Conservation (phyloP, 2,113 vertebrate species). For the Campylomormyrus numenius region DNA sequence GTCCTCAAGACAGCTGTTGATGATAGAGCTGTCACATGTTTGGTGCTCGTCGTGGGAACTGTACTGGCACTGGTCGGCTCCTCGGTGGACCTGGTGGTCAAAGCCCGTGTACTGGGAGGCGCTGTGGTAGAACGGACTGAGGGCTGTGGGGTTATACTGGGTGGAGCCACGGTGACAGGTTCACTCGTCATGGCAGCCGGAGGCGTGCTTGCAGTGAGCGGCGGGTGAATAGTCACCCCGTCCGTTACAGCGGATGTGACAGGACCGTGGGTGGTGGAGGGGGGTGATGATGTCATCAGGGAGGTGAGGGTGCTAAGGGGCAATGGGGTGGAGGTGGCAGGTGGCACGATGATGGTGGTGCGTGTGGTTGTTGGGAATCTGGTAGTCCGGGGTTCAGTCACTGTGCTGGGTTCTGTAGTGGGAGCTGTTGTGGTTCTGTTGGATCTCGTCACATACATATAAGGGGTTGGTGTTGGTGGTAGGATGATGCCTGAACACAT, state of each 20-base stretch:
- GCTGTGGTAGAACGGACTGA: constrained; percentile 3
- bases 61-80: constrained; percentile 19
- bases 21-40: constrained; percentile 5
- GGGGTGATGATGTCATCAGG: not conserved
- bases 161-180: constrained; percentile 26
- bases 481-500: constrained; percentile 61
- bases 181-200: constrained; percentile 1
- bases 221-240: not conserved
- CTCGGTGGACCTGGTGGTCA: not conserved
- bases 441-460: constrained; percentile 58
- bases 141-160: constrained; percentile 21
- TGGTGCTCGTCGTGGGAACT: not conserved
- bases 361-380: not conserved
- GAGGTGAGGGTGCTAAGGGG: not conserved
- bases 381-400: not conserved
- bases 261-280: not conserved
- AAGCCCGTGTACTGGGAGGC: not conserved
- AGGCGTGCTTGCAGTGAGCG: constrained; percentile 26
- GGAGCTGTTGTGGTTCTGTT: constrained; percentile 52
- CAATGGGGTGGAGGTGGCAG: not conserved
- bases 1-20: constrained; percentile 17
- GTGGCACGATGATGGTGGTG: not conserved
- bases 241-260: constrained; percentile 13
- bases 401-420: constrained; percentile 22
- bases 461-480: constrained; percentile 61